Evolutionary conservation across 2,888 invertebrate genomes (phyloP), one percentile per base, ranked within the genome.

Genomic region (Cantharis nigra): DNA sequence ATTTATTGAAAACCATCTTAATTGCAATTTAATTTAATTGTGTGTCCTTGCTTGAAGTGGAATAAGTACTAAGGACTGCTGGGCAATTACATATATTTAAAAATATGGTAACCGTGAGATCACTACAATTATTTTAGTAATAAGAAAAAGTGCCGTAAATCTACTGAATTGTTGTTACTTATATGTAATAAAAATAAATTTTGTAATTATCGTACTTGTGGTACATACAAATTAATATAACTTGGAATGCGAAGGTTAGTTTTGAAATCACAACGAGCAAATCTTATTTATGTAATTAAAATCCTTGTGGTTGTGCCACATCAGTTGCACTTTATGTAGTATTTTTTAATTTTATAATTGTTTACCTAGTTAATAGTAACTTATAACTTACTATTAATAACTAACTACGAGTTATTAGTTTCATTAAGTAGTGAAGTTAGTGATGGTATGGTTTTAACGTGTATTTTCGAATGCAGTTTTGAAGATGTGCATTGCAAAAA

Each of bases 71-170:
- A 72, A 75, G 72, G 67, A 70, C 71, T 26, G n/a, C 20, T 30
- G 16, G 65, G 63, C 71, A 75, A 75, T 75, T 75, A 75, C 18
- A 67, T 75, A 18, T 10, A 5, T 75, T 75, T 64, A 75, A 67
- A 18, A 65, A 71, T 62, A 71, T 13, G 28, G 18, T 71, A 75
- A 30, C 71, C 74, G 74, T 74, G 74, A 74, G 70, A 74, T 69
- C 69, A 69, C 63, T 63, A 70, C 26, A 74, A 67, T 67, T 49
- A 49, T n/a, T n/a, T 4, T 13, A 13, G 7, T n/a, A n/a, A 49
- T 49, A 49, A 49, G 49, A 49, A 49, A 49, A 49, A 13, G n/a
- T 49, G n/a, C 5, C 49, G 5, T 33, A 33, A n/a, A 13, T 49
- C 9, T 49, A n/a, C 49, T 49, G n/a, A 49, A 49, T 49, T 49